Evolutionary conservation across 2,113 vertebrate genomes (phyloP).

Genomic region (Chascanopsetta lugubris): DNA sequence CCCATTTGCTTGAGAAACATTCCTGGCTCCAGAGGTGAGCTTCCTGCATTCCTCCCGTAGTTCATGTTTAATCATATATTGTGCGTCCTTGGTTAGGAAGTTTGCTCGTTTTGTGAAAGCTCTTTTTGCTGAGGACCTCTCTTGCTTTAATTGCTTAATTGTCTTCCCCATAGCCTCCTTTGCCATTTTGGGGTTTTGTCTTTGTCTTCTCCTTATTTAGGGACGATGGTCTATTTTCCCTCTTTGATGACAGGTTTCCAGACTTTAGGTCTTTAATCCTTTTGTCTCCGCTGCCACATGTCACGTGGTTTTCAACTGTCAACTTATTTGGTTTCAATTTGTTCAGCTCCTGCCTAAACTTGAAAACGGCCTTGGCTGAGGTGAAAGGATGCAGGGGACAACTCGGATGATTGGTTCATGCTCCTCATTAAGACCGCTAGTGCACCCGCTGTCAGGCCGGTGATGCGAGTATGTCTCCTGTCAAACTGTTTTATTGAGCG

Average conservation of each 20-base stretch:
- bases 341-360: too few relatives aligned
- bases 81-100: background rate
- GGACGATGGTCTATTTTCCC: too few relatives aligned
- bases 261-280: background rate
- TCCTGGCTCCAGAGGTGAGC: background rate
- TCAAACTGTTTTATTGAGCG: too few relatives aligned
- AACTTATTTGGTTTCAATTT: background rate
- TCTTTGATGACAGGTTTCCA: background rate
- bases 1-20: background rate
- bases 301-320: background rate
- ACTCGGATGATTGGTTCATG: too few relatives aligned
- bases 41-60: background rate
- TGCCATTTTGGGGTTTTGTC: background rate
- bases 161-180: background rate
- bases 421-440: too few relatives aligned
- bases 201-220: too few relatives aligned
- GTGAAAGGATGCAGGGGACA: too few relatives aligned
- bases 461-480: too few relatives aligned
- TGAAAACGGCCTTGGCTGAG: too few relatives aligned
- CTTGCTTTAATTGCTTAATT: slow-evolving; percentile 1
- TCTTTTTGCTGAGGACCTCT: background rate
- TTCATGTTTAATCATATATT: background rate
- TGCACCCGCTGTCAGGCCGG: too few relatives aligned
- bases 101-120: background rate
- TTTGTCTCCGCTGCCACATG: background rate